Conservation (phyloP, 2,797 vertebrate species). For the Siniperca obscura region DNA sequence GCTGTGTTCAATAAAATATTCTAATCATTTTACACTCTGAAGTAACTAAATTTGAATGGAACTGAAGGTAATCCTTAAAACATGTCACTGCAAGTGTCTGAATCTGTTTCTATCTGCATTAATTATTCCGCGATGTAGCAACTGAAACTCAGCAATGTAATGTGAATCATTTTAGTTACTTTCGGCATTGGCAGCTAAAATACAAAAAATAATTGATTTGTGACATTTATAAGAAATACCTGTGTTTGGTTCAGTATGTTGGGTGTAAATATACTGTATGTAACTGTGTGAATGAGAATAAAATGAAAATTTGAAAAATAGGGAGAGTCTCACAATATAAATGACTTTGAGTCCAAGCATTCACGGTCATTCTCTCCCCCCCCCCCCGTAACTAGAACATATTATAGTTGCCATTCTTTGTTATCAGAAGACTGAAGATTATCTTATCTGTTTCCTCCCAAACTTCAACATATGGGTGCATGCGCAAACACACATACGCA, state of each 20-base stretch:
- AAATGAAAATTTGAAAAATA: neutral
- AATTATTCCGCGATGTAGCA: too few relatives aligned
- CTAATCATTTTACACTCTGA: neutral
- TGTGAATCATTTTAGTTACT: neutral
- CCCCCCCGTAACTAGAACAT: neutral
- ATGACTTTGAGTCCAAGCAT: neutral
- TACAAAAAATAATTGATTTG: neutral
- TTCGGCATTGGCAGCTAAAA: neutral
- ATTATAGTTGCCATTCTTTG: neutral
- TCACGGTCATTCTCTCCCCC: neutral
- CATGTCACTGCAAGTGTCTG: neutral
- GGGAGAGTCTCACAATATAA: neutral
- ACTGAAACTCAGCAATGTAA: neutral
- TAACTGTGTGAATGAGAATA: neutral
- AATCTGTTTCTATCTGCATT: neutral
- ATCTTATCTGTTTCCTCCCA: conserved; percentile 23
- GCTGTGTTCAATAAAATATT: neutral
- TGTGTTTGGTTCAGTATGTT: neutral
- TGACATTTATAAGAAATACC: neutral
- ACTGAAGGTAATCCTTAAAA: neutral
- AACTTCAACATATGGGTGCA: conserved; percentile 8
- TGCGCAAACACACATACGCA: conserved; percentile 1
- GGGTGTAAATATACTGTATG: too few relatives aligned
- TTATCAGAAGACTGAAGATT: neutral
- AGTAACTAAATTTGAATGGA: neutral